These are phyloP conservation scores for Machimus atricapillus DNA, from an alignment of 2,888 invertebrate genomes.

Conservation along the genomic window DNA sequence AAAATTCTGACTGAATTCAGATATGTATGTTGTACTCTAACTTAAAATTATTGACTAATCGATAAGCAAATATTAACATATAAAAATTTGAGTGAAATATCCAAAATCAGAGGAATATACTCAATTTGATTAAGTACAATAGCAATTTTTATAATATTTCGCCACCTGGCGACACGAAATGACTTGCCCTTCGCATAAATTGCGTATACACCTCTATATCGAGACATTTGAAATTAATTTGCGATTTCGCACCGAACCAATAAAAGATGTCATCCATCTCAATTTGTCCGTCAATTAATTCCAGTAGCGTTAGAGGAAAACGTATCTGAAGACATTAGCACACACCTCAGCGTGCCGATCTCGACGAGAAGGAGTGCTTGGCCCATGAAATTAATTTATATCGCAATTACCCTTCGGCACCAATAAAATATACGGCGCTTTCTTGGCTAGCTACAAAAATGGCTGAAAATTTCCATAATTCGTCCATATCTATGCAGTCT, in stretches of 20 bases:
- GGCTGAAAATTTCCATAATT: constrained; percentile 60
- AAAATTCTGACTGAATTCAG: too few relatives aligned
- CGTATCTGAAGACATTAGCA: constrained; percentile 43
- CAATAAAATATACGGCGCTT: constrained; percentile 62
- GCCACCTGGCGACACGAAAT: neutral
- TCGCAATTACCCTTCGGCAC: constrained; percentile 62
- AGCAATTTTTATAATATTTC: neutral
- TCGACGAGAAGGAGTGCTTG: constrained; percentile 49
- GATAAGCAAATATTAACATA: too few relatives aligned
- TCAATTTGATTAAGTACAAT: neutral
- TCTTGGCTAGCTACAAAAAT: constrained; percentile 39
- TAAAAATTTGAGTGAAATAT: neutral
- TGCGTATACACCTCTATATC: neutral
- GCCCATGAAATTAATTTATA: constrained; percentile 63
- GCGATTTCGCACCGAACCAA: constrained; percentile 9
- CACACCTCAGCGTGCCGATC: constrained; percentile 34
- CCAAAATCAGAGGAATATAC: neutral
- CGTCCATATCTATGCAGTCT: constrained; percentile 62
- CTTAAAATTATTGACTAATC: too few relatives aligned
- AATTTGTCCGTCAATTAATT: constrained; percentile 38
- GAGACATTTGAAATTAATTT: constrained; percentile 23
- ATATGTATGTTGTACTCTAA: too few relatives aligned
- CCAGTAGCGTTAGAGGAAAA: neutral
- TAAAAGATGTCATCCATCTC: constrained; percentile 25
- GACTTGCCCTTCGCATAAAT: neutral